A percentile compares a stretch with the other conserved stretches of the same genome.
Evolutionary conservation across 1,140 invertebrate genomes (phyloP).

Genomic region (Brachionus angularis): DNA sequence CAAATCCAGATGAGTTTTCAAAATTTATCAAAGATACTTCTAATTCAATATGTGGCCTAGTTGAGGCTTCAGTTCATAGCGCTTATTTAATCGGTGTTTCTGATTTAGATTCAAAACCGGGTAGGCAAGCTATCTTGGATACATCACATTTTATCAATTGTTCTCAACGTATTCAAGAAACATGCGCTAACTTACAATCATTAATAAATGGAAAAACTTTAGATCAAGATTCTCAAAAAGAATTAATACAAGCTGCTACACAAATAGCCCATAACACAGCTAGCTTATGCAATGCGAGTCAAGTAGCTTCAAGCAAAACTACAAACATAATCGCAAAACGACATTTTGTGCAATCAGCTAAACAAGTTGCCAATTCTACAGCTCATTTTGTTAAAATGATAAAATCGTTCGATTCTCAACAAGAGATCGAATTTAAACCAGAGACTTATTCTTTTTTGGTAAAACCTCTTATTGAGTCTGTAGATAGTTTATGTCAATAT

Average conservation of each 20-base stretch:
- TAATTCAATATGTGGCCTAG: constrained; percentile 78
- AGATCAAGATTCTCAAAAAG: neutral
- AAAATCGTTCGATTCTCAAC: constrained; percentile 66
- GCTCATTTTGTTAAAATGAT: constrained; percentile 89
- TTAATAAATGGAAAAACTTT: neutral
- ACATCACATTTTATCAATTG: constrained; percentile 71
- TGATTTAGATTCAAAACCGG: constrained; percentile 82
- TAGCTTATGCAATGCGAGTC: constrained; percentile 86
- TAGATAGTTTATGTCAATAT: constrained; percentile 85
- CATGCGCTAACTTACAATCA: constrained; percentile 5
- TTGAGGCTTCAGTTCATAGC: constrained; percentile 76
- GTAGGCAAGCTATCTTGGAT: constrained; percentile 82
- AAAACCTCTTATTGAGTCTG: constrained; percentile 77
- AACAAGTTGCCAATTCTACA: constrained; percentile 93
- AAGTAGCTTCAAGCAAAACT: constrained; percentile 83
- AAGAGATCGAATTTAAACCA: constrained; percentile 58
- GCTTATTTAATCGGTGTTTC: constrained; percentile 82
- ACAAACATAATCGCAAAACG: constrained; percentile 86
- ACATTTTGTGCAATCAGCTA: constrained; percentile 94
- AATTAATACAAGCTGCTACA: constrained; percentile 70
- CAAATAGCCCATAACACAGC: constrained; percentile 93
- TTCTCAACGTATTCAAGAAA: constrained; percentile 53
- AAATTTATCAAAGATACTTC: constrained; percentile 77
- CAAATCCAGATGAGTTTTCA: constrained; percentile 80
- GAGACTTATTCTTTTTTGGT: constrained; percentile 65